A percentile compares a stretch with the other conserved stretches of the same genome.
Conservation (phyloP, 2,113 vertebrate species). For the Callorhinus ursinus region DNA sequence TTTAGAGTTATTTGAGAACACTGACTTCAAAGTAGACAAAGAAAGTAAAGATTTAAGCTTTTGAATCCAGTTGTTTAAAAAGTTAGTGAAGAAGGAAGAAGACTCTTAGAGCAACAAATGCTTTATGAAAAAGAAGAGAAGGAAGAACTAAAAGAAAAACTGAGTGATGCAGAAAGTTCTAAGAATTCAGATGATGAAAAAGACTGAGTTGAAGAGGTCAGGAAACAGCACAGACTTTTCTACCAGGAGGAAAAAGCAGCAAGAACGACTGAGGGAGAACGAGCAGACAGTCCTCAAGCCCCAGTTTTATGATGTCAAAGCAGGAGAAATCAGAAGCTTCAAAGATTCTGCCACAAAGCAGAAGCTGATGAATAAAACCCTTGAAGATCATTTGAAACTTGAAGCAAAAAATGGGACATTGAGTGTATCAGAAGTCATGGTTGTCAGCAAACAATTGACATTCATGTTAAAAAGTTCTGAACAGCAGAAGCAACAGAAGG, state of each 20-base stretch:
- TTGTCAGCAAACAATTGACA: background rate
- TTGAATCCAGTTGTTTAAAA: conserved; percentile 96
- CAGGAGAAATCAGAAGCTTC: conserved; percentile 95
- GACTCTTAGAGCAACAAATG: conserved; percentile 86
- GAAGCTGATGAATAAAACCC: conserved; percentile 90
- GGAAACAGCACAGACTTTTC: conserved; percentile 93
- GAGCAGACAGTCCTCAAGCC: conserved; percentile 91
- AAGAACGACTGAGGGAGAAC: conserved; percentile 89
- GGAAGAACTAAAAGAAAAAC: conserved; percentile 92
- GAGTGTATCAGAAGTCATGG: background rate
- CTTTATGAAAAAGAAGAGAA: conserved; percentile 86
- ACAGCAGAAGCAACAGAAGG: conserved; percentile 91
- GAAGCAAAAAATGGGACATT: background rate
- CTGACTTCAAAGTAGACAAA: conserved; percentile 96
- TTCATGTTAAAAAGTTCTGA: conserved; percentile 84
- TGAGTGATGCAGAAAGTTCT: conserved; percentile 92
- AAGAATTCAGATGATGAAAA: conserved; percentile 96
- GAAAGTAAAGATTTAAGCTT: conserved; percentile 94
- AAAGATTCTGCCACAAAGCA: conserved; percentile 91
- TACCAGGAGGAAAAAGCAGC: conserved; percentile 88
- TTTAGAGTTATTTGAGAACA: conserved; percentile 98
- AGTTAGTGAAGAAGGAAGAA: conserved; percentile 92
- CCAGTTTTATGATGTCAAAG: conserved; percentile 95
- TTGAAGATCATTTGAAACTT: background rate
- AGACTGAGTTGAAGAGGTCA: conserved; percentile 95